These are phyloP conservation scores for Furcifer pardalis DNA, from an alignment of 2,797 vertebrate species.

Conservation along the genomic window DNA sequence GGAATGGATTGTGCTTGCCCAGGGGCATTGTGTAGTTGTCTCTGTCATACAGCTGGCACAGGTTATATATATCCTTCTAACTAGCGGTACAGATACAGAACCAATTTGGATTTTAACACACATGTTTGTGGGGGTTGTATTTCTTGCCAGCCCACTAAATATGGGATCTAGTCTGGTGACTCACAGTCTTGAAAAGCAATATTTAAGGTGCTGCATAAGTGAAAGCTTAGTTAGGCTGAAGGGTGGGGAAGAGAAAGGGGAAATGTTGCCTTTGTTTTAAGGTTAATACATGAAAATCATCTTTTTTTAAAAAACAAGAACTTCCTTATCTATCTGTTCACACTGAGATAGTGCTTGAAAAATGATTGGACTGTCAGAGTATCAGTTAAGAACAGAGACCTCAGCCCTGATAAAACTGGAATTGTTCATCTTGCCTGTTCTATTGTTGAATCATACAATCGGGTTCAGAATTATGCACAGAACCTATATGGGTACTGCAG, in stretches of 20 bases:
- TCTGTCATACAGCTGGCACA: slow-evolving; percentile 43
- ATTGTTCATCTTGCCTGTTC: not conserved
- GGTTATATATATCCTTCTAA: slow-evolving; percentile 27
- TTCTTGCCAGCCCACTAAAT: slow-evolving; percentile 27
- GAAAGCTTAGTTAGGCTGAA: not conserved
- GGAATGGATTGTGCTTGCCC: slow-evolving; percentile 30
- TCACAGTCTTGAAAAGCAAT: slow-evolving; percentile 43
- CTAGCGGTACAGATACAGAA: slow-evolving; percentile 38
- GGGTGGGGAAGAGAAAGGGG: not conserved
- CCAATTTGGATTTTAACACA: slow-evolving; percentile 46
- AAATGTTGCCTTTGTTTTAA: not conserved
- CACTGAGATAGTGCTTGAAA: not conserved
- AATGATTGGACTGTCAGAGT: not conserved
- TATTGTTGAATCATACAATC: not conserved
- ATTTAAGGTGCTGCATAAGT: slow-evolving; percentile 5
- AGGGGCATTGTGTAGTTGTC: not conserved
- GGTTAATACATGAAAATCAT: not conserved
- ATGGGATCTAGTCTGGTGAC: slow-evolving; percentile 36
- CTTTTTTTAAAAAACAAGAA: not conserved
- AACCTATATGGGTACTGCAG: not conserved
- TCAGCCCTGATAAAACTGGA: not conserved
- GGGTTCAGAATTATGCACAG: not conserved
- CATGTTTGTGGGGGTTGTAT: not conserved
- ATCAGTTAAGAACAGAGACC: not conserved
- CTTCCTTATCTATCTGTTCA: not conserved